Percentiles rank a stretch among this genome's conserved stretches.
Conservation (phyloP, 1,140 invertebrate species). For the Vanessa tameamea region DNA sequence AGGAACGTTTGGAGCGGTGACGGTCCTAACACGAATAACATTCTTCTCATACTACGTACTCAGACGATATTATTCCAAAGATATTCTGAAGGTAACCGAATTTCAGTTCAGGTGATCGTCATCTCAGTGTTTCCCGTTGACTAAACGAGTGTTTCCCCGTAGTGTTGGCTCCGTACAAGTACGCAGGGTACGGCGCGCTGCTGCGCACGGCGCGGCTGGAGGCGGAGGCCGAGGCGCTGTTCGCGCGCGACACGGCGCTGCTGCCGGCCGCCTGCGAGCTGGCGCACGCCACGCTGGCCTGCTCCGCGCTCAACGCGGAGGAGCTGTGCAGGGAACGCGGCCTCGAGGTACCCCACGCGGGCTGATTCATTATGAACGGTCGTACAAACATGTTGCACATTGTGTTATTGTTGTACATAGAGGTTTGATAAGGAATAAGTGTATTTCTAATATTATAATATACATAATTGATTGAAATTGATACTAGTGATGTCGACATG, state of each 20-base stretch:
- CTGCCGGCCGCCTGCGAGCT: conserved; percentile 96
- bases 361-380: no score
- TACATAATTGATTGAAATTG: no score
- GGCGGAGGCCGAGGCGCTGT: conserved; percentile 95
- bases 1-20: conserved; percentile 91
- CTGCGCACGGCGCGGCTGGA: conserved; percentile 98
- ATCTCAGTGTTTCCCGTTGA: background rate
- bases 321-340: conserved; percentile 97
- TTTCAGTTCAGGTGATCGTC: no score
- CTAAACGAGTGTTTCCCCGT: background rate
- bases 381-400: no score
- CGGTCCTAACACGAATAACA: conserved; percentile 97
- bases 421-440: no score
- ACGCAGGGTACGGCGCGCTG: conserved; percentile 98
- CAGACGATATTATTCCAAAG: conserved; percentile 98
- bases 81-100: conserved; percentile 89
- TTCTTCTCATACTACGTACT: conserved; percentile 95
- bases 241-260: conserved; percentile 88
- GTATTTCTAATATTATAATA: no score
- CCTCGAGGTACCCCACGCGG: conserved; percentile 84
- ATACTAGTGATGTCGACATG: no score
- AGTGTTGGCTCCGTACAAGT: conserved; percentile 98
- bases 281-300: conserved; percentile 97
- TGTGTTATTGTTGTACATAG: no score
- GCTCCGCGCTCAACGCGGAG: conserved; percentile 98